Percentiles rank a stretch among this genome's conserved stretches.
These are phyloP conservation scores for Bombus superbus DNA, from an alignment of 1,140 invertebrate species.

Conservation along the genomic window DNA sequence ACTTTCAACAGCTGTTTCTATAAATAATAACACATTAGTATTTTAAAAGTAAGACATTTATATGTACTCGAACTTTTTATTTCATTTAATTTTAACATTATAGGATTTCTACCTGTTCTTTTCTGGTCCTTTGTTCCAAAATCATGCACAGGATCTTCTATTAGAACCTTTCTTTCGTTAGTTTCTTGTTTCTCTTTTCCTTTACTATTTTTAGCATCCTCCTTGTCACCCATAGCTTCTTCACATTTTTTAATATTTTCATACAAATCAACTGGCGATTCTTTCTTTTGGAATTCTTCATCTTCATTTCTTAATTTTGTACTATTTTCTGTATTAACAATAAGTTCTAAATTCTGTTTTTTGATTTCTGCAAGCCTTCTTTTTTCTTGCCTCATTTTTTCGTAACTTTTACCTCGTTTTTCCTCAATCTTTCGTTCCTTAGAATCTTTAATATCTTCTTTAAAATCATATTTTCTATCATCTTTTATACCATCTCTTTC, in stretches of 20 bases:
- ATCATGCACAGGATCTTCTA: slow-evolving; percentile 12
- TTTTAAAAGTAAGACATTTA: slow-evolving; percentile 6
- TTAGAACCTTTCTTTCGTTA: slow-evolving; percentile 29
- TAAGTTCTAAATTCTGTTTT: slow-evolving; percentile 69
- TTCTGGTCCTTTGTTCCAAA: background rate
- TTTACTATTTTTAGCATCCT: slow-evolving; percentile 32
- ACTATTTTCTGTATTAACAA: slow-evolving; percentile 40
- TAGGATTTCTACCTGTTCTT: slow-evolving; percentile 22
- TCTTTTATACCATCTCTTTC: slow-evolving; percentile 69
- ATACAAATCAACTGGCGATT: slow-evolving; percentile 11
- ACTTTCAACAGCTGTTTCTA: slow-evolving; percentile 15
- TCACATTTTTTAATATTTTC: slow-evolving; percentile 42
- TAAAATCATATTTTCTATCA: slow-evolving; percentile 68
- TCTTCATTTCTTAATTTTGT: slow-evolving; percentile 57
- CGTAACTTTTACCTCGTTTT: slow-evolving; percentile 80
- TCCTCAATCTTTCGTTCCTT: slow-evolving; percentile 77
- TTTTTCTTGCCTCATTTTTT: slow-evolving; percentile 81
- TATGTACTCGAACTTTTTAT: background rate
- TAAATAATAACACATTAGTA: slow-evolving; percentile 3
- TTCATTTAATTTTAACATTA: background rate
- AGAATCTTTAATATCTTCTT: slow-evolving; percentile 71
- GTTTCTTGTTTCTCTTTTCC: slow-evolving; percentile 35
- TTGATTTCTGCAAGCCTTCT: slow-evolving; percentile 77
- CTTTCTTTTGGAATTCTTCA: slow-evolving; percentile 34
- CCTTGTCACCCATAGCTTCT: slow-evolving; percentile 49